A percentile compares a stretch with the other conserved stretches of the same genome.
These are phyloP conservation scores for Pseudonaja textilis DNA, from an alignment of 2,113 vertebrate genomes.

Conservation along the genomic window DNA sequence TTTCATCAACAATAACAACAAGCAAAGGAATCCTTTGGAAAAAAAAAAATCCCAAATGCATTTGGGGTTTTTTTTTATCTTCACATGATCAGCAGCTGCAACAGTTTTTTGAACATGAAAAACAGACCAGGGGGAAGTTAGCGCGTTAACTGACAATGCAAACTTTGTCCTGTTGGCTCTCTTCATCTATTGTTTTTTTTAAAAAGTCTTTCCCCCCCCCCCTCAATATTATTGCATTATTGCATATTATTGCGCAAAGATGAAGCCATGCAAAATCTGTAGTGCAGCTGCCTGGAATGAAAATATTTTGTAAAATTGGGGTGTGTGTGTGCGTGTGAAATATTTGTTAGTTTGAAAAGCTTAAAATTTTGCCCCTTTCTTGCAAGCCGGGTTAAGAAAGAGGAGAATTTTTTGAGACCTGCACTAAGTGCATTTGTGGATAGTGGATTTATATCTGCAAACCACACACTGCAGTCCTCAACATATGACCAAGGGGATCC, in stretches of 20 bases:
- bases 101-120: constrained; percentile 52
- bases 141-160: constrained; percentile 30
- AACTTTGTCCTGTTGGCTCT: constrained; percentile 15
- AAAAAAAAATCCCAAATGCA: constrained; percentile 21
- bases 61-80: constrained; percentile 10
- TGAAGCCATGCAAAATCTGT: constrained; percentile 28
- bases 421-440: background rate
- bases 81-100: constrained; percentile 26
- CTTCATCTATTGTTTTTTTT: constrained; percentile 14
- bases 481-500: no score
- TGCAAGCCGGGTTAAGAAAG: background rate
- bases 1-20: background rate
- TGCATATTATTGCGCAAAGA: no score
- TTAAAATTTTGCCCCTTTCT: background rate
- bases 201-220: constrained; percentile 9
- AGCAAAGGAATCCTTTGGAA: constrained; percentile 33
- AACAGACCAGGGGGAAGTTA: constrained; percentile 33
- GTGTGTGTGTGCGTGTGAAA: background rate
- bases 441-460: background rate
- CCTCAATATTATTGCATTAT: constrained; percentile 22
- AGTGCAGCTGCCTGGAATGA: constrained; percentile 36
- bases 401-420: background rate
- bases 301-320: background rate
- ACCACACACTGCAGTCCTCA: no score
- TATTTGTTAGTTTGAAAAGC: background rate